These are phyloP conservation scores for human DNA, from an alignment of 2,113 vertebrate genomes.

Conservation along the genomic window DNA sequence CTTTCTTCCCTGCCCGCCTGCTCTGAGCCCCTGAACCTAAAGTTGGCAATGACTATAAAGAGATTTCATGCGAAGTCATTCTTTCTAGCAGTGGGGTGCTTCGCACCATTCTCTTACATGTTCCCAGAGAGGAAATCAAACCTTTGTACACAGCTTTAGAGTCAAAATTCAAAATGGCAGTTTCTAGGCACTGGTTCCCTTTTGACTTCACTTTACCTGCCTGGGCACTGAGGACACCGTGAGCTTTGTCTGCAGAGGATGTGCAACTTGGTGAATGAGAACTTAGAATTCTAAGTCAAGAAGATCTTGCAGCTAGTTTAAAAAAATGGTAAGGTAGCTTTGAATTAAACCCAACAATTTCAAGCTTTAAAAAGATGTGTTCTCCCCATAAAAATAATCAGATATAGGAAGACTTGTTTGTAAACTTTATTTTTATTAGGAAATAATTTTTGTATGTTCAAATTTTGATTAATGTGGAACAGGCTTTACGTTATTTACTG, in stretches of 20 bases:
- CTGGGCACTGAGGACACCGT: background rate
- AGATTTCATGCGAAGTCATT: slow-evolving; percentile 38
- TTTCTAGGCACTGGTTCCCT: background rate
- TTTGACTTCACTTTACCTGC: background rate
- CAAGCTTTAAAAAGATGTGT: slow-evolving; percentile 20
- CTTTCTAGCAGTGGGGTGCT: background rate
- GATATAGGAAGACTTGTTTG: background rate
- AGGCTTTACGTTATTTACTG: background rate
- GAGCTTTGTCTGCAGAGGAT: background rate
- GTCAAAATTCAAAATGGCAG: background rate
- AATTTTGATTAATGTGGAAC: background rate
- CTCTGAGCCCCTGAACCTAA: background rate
- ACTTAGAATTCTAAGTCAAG: background rate
- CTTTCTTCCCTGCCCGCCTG: background rate
- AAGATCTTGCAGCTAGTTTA: background rate
- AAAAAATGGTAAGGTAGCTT: background rate
- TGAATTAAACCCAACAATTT: background rate
- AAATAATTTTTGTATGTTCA: background rate
- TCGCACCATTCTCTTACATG: background rate
- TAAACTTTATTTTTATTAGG: background rate
- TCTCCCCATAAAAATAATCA: background rate
- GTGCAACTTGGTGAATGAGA: background rate
- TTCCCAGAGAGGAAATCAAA: slow-evolving; percentile 40
- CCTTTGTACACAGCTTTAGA: background rate
- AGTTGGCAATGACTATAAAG: slow-evolving; percentile 19